A percentile compares a stretch with the other conserved stretches of the same genome.
Conservation (phyloP, 2,113 vertebrate species). For the Vidua macroura region DNA sequence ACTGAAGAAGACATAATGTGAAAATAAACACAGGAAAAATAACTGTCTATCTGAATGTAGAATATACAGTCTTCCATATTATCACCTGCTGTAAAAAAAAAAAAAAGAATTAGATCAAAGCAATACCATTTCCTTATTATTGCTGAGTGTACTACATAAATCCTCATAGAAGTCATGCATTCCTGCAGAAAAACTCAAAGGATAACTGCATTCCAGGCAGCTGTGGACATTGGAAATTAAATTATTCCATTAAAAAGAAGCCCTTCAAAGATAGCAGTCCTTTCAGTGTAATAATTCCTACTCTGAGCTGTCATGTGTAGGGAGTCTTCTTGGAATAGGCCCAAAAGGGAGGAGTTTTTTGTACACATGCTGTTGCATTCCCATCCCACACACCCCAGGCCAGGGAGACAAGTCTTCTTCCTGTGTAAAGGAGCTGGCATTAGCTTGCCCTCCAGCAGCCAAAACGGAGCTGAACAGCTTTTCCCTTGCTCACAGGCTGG, state of each 20-base stretch:
- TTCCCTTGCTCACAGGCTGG: neutral
- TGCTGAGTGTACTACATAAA: neutral
- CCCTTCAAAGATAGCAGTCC: neutral
- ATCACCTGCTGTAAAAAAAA: neutral
- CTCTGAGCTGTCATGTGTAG: neutral
- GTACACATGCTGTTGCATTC: neutral
- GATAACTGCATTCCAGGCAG: neutral
- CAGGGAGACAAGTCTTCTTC: neutral
- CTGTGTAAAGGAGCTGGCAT: neutral
- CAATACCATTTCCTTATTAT: neutral
- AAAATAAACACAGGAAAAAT: slow-evolving; percentile 4
- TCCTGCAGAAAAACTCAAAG: neutral
- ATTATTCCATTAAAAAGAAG: neutral
- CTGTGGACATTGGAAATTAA: neutral
- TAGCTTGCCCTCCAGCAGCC: neutral
- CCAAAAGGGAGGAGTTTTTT: neutral
- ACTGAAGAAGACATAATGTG: neutral
- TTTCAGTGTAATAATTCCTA: neutral
- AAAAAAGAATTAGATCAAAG: neutral
- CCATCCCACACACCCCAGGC: fast-evolving
- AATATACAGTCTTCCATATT: neutral
- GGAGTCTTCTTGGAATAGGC: neutral
- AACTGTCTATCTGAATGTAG: neutral
- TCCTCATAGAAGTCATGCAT: neutral
- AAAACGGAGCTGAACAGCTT: fast-evolving